phyloP scores from a whole-genome alignment of 1,140 invertebrate species.

The Anastrepha ludens region DNA sequence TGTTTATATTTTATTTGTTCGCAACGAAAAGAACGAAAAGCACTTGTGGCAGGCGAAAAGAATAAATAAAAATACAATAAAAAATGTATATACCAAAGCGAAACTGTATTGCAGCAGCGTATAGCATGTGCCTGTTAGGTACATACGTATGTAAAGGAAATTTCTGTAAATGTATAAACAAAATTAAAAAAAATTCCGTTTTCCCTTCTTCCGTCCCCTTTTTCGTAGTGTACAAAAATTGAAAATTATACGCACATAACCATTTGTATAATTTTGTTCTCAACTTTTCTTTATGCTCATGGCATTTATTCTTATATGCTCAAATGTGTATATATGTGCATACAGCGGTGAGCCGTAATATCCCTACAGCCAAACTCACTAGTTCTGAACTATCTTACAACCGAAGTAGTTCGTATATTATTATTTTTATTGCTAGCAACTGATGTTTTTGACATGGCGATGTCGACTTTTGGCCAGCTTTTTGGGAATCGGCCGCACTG shows the following conservation, averaged over 20 bases:
- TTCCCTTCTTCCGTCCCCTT: not conserved
- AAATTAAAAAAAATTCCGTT: conserved; percentile 17
- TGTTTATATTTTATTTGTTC: conserved; percentile 4
- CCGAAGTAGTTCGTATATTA: too few relatives aligned
- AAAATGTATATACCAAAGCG: not conserved
- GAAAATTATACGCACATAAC: conserved; percentile 42
- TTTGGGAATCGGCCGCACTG: too few relatives aligned
- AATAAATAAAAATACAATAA: not conserved
- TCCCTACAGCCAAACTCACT: too few relatives aligned
- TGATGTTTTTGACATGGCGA: too few relatives aligned
- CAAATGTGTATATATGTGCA: not conserved
- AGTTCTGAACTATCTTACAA: too few relatives aligned
- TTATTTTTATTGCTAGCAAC: too few relatives aligned
- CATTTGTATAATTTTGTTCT: conserved; percentile 6
- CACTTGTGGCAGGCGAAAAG: conserved; percentile 29
- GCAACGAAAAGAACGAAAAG: conserved; percentile 18
- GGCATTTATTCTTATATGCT: not conserved
- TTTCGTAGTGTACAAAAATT: not conserved
- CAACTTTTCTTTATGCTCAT: not conserved
- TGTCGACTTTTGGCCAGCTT: too few relatives aligned
- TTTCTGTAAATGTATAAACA: not conserved
- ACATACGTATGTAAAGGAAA: not conserved
- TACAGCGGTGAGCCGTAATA: not conserved
- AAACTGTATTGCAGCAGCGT: not conserved
- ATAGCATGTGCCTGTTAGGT: not conserved